These are phyloP conservation scores for Chionomys nivalis DNA, from an alignment of 2,113 vertebrate species.

Conservation along the genomic window DNA sequence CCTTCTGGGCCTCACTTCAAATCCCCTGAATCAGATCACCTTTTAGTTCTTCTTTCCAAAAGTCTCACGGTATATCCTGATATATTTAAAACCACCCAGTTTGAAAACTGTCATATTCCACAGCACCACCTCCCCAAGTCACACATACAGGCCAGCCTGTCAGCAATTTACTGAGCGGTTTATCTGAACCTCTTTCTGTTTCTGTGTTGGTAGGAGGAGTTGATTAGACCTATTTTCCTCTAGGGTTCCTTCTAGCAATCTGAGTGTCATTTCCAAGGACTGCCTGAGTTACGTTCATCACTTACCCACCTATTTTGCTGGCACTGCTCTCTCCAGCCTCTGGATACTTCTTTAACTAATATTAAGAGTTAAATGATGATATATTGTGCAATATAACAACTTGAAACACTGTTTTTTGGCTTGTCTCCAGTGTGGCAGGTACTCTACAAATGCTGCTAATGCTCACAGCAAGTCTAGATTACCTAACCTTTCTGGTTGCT, in stretches of 20 bases:
- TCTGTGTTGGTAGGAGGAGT: not conserved
- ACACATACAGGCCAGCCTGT: not conserved
- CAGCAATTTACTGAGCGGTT: not conserved
- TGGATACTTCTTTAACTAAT: not conserved
- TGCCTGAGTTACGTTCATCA: not conserved
- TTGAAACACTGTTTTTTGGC: conserved; percentile 53
- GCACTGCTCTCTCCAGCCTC: not conserved
- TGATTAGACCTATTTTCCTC: not conserved
- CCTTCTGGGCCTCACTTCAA: not conserved
- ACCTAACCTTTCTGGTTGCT: not conserved
- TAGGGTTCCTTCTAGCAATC: conserved; percentile 7
- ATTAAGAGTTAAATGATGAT: conserved; percentile 45
- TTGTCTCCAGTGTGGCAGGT: not conserved
- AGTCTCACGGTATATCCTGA: not conserved
- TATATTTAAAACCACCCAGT: no score
- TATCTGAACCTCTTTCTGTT: conserved; percentile 11
- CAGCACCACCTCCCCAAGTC: not conserved
- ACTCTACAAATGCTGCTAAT: conserved; percentile 13
- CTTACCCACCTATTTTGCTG: not conserved
- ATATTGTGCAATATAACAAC: not conserved
- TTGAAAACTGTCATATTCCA: not conserved
- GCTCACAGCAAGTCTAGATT: not conserved
- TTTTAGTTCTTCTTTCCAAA: not conserved
- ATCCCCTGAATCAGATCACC: not conserved
- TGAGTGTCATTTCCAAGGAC: not conserved